A percentile compares a stretch with the other conserved stretches of the same genome.
Conservation (phyloP, 2,113 vertebrate genomes). For the Rhinichthys klamathensis region DNA sequence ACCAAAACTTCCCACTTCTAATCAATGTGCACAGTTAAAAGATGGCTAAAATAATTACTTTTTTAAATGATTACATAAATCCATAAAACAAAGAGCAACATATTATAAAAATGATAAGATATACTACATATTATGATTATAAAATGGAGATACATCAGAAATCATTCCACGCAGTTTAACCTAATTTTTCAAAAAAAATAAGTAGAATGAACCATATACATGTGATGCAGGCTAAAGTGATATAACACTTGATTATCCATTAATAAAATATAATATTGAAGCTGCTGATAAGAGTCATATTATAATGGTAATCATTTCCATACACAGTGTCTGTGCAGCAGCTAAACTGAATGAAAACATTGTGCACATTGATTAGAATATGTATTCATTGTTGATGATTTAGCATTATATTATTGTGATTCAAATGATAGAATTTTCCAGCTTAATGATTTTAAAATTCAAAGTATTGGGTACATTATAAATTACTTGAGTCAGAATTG, state of each 20-base stretch:
- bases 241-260: conserved; percentile 32
- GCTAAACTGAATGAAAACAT: neutral
- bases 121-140: conserved; percentile 23
- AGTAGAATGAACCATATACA: conserved; percentile 32
- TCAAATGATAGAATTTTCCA: conserved; percentile 4
- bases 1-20: conserved; percentile 40
- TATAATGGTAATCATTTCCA: neutral
- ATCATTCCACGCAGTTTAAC: conserved; percentile 21
- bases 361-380: conserved; percentile 38
- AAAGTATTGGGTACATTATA: conserved; percentile 15
- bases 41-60: conserved; percentile 16
- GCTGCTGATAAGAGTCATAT: neutral
- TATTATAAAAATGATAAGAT: conserved; percentile 24
- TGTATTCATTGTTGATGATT: conserved; percentile 1
- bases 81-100: conserved; percentile 24
- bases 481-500: neutral
- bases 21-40: conserved; percentile 37
- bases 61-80: conserved; percentile 39
- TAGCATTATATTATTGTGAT: neutral
- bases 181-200: conserved; percentile 39
- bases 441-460: conserved; percentile 15
- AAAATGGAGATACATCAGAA: conserved; percentile 24
- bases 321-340: conserved; percentile 32
- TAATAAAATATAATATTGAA: neutral
- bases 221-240: conserved; percentile 27